A percentile compares a stretch with the other conserved stretches of the same genome.
phyloP scores from a whole-genome alignment of 2,797 vertebrate species.

The Eurystomus glaucurus region DNA sequence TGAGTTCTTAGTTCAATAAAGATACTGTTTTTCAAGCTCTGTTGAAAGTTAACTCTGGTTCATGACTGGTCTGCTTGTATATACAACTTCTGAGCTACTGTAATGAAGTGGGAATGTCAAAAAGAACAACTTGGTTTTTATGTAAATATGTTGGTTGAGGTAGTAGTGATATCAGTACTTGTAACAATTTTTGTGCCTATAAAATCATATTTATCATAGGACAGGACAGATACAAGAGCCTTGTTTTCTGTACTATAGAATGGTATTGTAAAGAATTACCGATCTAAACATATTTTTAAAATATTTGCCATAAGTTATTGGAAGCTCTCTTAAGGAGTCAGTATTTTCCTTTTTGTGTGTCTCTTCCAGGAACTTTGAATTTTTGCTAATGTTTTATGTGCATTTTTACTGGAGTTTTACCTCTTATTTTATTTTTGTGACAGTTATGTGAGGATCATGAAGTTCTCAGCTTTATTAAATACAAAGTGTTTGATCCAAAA shows the following conservation, averaged over 20 bases:
- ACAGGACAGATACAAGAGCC: background rate
- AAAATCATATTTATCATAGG: background rate
- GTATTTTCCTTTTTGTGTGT: background rate
- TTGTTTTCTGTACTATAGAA: background rate
- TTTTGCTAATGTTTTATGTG: background rate
- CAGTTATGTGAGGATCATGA: constrained; percentile 95
- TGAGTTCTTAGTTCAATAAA: background rate
- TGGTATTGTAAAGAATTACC: background rate
- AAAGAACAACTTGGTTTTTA: background rate
- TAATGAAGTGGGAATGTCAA: background rate
- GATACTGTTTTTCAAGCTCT: background rate
- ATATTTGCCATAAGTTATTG: background rate
- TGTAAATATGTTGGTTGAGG: background rate
- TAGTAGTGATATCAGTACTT: background rate
- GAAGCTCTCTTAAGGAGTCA: background rate
- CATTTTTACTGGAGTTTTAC: background rate
- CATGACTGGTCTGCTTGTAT: background rate
- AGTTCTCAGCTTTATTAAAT: constrained; percentile 94
- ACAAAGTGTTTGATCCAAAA: constrained; percentile 98
- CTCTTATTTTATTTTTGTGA: constrained; percentile 74
- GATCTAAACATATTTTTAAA: background rate
- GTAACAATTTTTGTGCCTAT: background rate
- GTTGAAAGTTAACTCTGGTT: background rate
- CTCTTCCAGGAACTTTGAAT: background rate
- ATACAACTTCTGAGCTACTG: background rate